Conservation (phyloP, 2,888 invertebrate species). For the Agonopterix alstromeriana region DNA sequence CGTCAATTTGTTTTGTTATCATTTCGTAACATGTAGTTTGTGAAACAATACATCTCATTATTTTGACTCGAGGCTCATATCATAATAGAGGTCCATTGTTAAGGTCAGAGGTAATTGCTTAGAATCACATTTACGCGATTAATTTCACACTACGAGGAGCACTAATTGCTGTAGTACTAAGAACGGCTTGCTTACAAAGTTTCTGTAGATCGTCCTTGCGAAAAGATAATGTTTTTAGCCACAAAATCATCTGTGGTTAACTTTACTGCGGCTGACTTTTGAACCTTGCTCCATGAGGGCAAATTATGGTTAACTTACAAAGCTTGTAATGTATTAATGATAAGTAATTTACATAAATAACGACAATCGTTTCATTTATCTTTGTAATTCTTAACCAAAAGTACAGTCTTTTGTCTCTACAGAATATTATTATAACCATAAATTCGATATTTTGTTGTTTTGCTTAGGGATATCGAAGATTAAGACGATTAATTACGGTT, state of each 20-base stretch:
- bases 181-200: constrained; percentile 2
- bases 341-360: too few species aligned
- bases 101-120: too few species aligned
- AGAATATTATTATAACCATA: too few species aligned
- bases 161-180: neutral
- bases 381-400: neutral
- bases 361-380: too few species aligned
- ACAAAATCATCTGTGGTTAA: constrained; percentile 11
- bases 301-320: constrained; percentile 1
- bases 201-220: constrained; percentile 11
- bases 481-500: too few species aligned
- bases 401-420: too few species aligned
- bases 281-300: constrained; percentile 16
- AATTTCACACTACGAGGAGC: too few species aligned
- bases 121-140: too few species aligned
- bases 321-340: too few species aligned
- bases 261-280: constrained; percentile 19
- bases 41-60: constrained; percentile 2
- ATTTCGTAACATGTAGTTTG: constrained; percentile 11
- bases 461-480: too few species aligned
- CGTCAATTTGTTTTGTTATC: constrained; percentile 17
- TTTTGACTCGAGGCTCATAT: neutral
- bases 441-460: too few species aligned
- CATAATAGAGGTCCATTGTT: too few species aligned
- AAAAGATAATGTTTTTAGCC: constrained; percentile 7